phyloP scores from a whole-genome alignment of 1,140 invertebrate genomes.

The Druon quercuslanigerum region DNA sequence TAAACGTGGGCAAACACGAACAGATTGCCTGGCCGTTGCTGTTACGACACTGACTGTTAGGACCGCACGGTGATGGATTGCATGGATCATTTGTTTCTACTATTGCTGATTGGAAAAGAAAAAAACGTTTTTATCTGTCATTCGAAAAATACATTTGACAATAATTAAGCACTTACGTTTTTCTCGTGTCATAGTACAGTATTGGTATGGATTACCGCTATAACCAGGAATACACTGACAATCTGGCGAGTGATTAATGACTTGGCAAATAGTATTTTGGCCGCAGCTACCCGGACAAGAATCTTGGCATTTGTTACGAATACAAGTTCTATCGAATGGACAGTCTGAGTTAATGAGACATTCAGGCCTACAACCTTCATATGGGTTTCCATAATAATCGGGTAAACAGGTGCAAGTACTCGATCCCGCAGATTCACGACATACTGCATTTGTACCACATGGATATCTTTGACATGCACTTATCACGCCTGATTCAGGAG shows the following conservation, averaged over 20 bases:
- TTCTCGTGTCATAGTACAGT: constrained; percentile 73
- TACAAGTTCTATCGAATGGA: constrained; percentile 81
- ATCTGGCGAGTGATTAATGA: constrained; percentile 82
- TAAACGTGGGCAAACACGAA: constrained; percentile 79
- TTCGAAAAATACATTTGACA: background rate
- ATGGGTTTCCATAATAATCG: constrained; percentile 86
- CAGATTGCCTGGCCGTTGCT: constrained; percentile 78
- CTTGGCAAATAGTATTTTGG: constrained; percentile 83
- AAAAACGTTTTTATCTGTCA: constrained; percentile 9
- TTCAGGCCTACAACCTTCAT: constrained; percentile 84
- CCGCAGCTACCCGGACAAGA: constrained; percentile 85
- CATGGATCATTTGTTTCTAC: constrained; percentile 75
- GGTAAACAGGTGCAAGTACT: constrained; percentile 83
- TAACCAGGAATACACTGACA: constrained; percentile 84
- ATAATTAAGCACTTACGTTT: constrained; percentile 73
- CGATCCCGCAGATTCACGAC: constrained; percentile 80
- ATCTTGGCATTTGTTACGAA: constrained; percentile 82
- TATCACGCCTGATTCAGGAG: background rate
- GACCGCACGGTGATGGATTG: constrained; percentile 82
- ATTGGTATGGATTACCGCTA: constrained; percentile 82
- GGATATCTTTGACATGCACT: constrained; percentile 82
- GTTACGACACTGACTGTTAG: constrained; percentile 80
- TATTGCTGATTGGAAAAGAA: constrained; percentile 51
- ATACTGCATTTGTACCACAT: constrained; percentile 85
- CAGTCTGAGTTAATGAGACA: constrained; percentile 84